Evolutionary conservation across 1,140 invertebrate genomes (phyloP).

Genomic region (Drosophila nannoptera): DNA sequence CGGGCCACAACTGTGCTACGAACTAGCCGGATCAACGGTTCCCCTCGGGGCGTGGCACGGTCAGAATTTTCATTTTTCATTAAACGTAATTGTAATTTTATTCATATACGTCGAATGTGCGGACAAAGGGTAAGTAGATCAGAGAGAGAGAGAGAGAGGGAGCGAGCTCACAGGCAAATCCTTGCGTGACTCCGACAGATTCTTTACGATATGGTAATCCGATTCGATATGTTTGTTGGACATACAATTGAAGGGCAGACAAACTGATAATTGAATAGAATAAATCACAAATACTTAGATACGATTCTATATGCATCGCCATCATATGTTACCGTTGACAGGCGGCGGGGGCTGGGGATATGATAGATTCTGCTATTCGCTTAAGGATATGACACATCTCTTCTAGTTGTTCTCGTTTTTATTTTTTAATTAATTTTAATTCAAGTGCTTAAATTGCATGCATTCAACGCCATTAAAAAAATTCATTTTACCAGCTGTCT

Average conservation of each 20-base stretch:
- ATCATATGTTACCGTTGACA: conserved; percentile 17
- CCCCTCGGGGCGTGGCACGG: conserved; percentile 9
- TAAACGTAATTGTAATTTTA: conserved; percentile 60
- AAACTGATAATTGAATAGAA: neutral
- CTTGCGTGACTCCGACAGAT: neutral
- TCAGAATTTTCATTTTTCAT: conserved; percentile 30
- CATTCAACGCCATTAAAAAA: conserved; percentile 1
- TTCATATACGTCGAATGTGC: neutral
- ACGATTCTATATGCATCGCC: conserved; percentile 18
- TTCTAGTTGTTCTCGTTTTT: neutral
- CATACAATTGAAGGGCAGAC: neutral
- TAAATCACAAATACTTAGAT: neutral
- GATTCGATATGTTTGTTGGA: neutral
- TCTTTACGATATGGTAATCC: no score
- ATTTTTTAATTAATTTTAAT: conserved; percentile 5
- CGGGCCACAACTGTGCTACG: conserved; percentile 24
- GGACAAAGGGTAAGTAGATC: neutral
- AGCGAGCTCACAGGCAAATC: neutral
- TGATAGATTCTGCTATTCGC: conserved; percentile 31
- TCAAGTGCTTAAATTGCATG: conserved; percentile 11
- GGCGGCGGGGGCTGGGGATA: conserved; percentile 9
- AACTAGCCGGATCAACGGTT: neutral
- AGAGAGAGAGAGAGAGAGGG: no score
- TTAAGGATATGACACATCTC: conserved; percentile 19
- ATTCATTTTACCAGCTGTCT: conserved; percentile 5